Conservation (phyloP, 1,140 invertebrate species). For the Xylocopa sonorina region DNA sequence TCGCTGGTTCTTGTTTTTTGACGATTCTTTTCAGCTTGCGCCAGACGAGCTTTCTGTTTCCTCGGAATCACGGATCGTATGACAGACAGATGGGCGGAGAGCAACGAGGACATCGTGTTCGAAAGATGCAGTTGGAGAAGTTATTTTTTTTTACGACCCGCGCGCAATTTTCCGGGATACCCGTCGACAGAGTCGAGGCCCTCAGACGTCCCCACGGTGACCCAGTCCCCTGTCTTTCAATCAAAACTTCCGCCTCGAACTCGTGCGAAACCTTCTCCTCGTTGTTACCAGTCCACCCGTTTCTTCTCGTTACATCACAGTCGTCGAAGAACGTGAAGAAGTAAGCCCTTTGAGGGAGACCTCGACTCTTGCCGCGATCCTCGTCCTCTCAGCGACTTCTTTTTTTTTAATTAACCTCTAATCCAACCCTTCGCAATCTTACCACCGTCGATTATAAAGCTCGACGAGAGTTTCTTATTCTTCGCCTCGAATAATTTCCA, state of each 20-base stretch:
- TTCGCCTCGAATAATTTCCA: not conserved
- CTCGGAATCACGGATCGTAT: not conserved
- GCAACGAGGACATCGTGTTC: not conserved
- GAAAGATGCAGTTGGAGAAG: conserved; percentile 22
- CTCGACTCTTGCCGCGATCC: not conserved
- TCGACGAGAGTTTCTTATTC: too few relatives aligned
- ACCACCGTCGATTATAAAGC: too few relatives aligned
- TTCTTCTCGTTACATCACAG: conserved; percentile 4
- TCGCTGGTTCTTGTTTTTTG: not conserved
- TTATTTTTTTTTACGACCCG: conserved; percentile 36
- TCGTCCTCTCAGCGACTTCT: too few relatives aligned
- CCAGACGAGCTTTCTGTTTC: not conserved
- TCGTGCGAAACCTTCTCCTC: not conserved
- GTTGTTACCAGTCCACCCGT: too few relatives aligned
- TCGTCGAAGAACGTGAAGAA: not conserved
- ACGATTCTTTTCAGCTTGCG: not conserved
- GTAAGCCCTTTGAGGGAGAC: conserved; percentile 25
- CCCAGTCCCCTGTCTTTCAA: conserved; percentile 36
- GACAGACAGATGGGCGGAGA: not conserved
- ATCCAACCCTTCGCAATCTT: too few relatives aligned
- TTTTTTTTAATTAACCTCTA: not conserved
- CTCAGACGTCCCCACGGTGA: conserved; percentile 8
- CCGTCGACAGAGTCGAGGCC: conserved; percentile 37
- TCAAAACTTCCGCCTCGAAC: conserved; percentile 49
- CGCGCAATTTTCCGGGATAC: conserved; percentile 29